A percentile compares a stretch with the other conserved stretches of the same genome.
phyloP scores from a whole-genome alignment of 2,888 invertebrate genomes.

The Eubasilissa splendida region DNA sequence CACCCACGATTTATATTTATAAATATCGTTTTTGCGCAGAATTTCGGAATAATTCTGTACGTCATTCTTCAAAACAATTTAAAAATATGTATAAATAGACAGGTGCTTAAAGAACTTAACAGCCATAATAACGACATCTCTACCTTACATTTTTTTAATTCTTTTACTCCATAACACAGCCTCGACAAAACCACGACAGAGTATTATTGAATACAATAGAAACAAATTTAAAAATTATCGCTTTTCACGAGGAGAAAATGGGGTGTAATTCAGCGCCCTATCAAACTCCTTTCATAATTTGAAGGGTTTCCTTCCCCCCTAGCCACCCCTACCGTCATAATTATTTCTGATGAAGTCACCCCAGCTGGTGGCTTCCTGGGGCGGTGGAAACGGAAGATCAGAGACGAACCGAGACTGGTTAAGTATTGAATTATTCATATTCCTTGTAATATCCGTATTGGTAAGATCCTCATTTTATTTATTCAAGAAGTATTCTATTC shows the following conservation, averaged over 20 bases:
- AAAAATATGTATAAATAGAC: no score
- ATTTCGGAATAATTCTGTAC: no score
- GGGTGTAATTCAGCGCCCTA: constrained; percentile 20
- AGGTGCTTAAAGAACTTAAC: no score
- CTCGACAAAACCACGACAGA: no score
- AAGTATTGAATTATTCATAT: constrained; percentile 26
- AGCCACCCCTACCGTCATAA: constrained; percentile 6
- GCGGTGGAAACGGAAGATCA: constrained; percentile 10
- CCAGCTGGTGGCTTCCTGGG: neutral
- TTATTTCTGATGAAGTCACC: constrained; percentile 37
- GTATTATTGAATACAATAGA: constrained; percentile 2
- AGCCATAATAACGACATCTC: no score
- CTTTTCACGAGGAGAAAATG: constrained; percentile 25
- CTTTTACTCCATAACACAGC: no score
- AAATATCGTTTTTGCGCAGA: no score
- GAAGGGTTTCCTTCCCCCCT: constrained; percentile 23
- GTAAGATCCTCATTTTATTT: neutral
- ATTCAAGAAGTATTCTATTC: no score
- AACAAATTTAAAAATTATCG: constrained; percentile 38
- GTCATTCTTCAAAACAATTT: no score
- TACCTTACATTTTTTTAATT: no score
- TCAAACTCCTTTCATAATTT: constrained; percentile 20
- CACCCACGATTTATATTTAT: no score
- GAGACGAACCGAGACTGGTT: constrained; percentile 22
- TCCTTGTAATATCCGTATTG: neutral